phyloP scores from a whole-genome alignment of 2,113 vertebrate genomes.

The Pristiophorus japonicus region DNA sequence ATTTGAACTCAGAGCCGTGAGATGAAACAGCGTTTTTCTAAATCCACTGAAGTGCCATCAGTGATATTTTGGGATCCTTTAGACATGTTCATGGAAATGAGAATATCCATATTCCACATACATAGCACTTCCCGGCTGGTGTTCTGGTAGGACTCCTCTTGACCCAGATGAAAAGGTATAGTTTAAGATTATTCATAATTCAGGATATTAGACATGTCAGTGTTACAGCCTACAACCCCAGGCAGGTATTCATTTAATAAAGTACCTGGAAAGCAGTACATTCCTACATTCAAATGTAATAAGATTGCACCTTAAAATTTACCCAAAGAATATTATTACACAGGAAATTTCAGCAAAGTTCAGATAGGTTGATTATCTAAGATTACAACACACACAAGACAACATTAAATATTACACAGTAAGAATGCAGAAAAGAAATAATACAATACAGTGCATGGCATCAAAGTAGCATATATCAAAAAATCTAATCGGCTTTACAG shows the following conservation, averaged over 20 bases:
- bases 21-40: neutral
- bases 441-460: neutral
- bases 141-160: neutral
- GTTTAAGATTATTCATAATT: neutral
- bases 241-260: neutral
- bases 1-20: neutral
- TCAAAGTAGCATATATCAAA: neutral
- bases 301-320: neutral
- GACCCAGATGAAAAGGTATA: neutral
- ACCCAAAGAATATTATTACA: neutral
- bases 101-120: slow-evolving; percentile 2
- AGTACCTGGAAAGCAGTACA: neutral
- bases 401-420: neutral
- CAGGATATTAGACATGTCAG: neutral
- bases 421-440: no score
- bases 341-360: neutral
- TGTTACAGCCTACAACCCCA: neutral
- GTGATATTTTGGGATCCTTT: neutral
- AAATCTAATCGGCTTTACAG: neutral
- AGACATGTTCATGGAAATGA: neutral
- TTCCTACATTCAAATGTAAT: neutral
- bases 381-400: neutral
- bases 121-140: neutral
- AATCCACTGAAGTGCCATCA: neutral
- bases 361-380: neutral